Percentiles rank a stretch among this genome's conserved stretches.
phyloP scores from a whole-genome alignment of 2,797 vertebrate genomes.

The Rhabdomys pumilio region DNA sequence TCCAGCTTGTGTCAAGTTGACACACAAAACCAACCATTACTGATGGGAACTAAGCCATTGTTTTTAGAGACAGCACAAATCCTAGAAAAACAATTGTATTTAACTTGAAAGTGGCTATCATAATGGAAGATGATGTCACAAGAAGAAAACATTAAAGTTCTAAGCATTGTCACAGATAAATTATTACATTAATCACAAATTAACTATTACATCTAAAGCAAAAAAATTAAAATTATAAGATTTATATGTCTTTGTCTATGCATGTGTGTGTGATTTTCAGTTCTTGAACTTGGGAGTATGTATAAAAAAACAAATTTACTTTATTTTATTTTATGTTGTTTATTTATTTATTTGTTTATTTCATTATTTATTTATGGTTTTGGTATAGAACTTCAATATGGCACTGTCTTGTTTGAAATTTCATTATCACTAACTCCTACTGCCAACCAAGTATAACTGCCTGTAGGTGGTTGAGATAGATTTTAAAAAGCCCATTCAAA shows the following conservation, averaged over 20 bases:
- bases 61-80: not conserved
- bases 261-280: not conserved
- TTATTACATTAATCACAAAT: not conserved
- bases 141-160: not conserved
- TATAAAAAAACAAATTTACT: not conserved
- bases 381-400: conserved; percentile 37
- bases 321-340: no score
- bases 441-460: conserved; percentile 53
- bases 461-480: not conserved
- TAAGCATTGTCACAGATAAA: not conserved
- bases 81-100: not conserved
- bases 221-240: not conserved
- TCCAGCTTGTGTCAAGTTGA: no score
- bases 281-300: conserved; percentile 55
- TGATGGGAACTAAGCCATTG: not conserved
- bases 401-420: conserved; percentile 40
- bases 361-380: conserved; percentile 3
- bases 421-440: conserved; percentile 39
- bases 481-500: conserved; percentile 38
- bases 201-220: not conserved
- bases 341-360: no score
- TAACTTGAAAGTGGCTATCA: not conserved
- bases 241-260: not conserved
- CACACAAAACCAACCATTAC: no score
- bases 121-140: not conserved